These are phyloP conservation scores for Typhlichthys eigenmanni DNA, from an alignment of 2,797 vertebrate genomes.

Conservation along the genomic window DNA sequence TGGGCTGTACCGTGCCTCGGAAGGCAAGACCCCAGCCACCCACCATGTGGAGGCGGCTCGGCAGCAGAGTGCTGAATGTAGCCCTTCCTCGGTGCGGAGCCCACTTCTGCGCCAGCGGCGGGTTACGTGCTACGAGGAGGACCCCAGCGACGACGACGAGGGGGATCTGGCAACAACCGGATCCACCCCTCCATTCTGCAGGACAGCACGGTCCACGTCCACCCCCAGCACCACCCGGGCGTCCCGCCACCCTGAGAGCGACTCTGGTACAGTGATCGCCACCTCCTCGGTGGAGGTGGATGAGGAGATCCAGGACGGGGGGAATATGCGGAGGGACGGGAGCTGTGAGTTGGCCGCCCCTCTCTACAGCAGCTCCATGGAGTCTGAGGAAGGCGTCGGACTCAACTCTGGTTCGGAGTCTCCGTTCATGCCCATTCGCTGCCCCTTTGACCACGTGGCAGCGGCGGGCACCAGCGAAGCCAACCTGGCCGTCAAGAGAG, in stretches of 20 bases:
- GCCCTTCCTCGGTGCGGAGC: constrained; percentile 80
- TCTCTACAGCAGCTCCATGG: constrained; percentile 55
- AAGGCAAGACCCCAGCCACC: constrained; percentile 45
- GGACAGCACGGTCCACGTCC: constrained; percentile 14
- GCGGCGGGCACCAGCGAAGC: background rate
- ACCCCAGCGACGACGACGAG: constrained; percentile 74
- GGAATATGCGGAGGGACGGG: constrained; percentile 50
- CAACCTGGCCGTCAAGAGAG: constrained; percentile 66
- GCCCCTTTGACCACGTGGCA: constrained; percentile 61
- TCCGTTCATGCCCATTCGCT: constrained; percentile 67
- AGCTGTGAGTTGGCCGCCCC: constrained; percentile 60
- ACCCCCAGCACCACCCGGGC: background rate
- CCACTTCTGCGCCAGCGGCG: constrained; percentile 86
- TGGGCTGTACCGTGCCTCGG: background rate
- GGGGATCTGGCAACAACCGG: constrained; percentile 23
- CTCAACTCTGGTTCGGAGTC: constrained; percentile 49
- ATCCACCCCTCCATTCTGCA: background rate
- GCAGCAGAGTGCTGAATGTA: constrained; percentile 74
- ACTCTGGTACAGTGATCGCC: constrained; percentile 49
- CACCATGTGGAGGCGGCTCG: constrained; percentile 62
- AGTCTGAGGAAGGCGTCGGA: constrained; percentile 60
- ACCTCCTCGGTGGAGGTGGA: constrained; percentile 65
- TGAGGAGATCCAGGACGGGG: constrained; percentile 64
- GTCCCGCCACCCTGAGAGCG: constrained; percentile 53
- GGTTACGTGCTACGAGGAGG: constrained; percentile 81